A percentile compares a stretch with the other conserved stretches of the same genome.
Evolutionary conservation across 2,113 vertebrate genomes (phyloP).

Genomic region (Balaeniceps rex): DNA sequence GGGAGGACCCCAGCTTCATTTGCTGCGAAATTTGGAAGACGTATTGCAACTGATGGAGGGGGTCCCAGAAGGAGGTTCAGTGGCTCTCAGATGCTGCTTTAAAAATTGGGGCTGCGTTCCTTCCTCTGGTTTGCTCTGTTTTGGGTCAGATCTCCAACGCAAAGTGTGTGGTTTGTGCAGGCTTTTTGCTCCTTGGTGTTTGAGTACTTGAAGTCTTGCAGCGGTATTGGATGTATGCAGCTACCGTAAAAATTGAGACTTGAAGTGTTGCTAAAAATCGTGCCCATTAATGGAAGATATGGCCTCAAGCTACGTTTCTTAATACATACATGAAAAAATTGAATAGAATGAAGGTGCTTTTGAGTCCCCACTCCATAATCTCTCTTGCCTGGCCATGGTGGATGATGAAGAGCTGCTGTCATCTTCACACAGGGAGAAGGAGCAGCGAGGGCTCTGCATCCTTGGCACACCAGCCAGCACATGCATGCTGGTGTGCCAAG

Average conservation of each 20-base stretch:
- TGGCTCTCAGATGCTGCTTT: background rate
- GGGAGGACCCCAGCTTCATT: background rate
- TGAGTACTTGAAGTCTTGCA: background rate
- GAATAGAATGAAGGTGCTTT: background rate
- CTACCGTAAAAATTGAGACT: background rate
- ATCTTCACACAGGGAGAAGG: background rate
- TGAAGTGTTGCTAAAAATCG: background rate
- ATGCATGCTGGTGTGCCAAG: accelerated
- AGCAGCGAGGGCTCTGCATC: background rate
- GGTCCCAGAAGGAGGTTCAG: background rate
- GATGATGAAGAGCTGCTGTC: background rate
- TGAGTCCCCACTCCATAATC: background rate
- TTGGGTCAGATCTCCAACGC: background rate
- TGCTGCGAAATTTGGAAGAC: background rate
- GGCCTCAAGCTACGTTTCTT: background rate
- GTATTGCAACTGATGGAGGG: background rate
- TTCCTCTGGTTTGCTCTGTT: background rate
- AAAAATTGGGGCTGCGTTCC: accelerated
- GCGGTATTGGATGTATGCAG: background rate
- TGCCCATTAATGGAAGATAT: background rate
- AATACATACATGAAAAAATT: background rate
- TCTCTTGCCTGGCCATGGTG: background rate
- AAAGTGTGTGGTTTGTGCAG: background rate
- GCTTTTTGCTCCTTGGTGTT: background rate
- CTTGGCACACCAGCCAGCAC: too few relatives aligned